Evolutionary conservation across 2,113 vertebrate species (phyloP).

Genomic region (Fulica atra): DNA sequence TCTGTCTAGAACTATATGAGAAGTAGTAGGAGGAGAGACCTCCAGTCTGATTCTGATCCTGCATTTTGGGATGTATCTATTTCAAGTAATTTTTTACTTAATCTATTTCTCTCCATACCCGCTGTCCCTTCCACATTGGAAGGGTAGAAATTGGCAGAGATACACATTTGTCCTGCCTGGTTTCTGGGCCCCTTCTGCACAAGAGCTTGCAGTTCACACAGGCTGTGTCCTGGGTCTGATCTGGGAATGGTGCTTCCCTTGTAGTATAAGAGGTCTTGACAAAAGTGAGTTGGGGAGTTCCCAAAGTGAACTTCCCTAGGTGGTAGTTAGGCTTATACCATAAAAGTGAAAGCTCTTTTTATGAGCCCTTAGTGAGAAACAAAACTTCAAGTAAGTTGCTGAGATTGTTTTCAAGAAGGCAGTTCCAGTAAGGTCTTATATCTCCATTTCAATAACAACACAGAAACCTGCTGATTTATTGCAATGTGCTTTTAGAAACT

Average conservation of each 20-base stretch:
- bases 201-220: neutral
- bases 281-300: neutral
- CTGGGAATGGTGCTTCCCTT: neutral
- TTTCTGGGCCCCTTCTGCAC: neutral
- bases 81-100: constrained; percentile 28
- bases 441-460: constrained; percentile 14
- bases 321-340: neutral
- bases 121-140: neutral
- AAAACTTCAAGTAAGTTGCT: neutral
- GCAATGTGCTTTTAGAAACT: constrained; percentile 28
- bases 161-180: neutral
- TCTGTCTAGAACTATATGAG: neutral
- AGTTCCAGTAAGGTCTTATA: neutral
- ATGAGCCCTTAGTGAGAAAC: constrained; percentile 1
- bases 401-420: neutral
- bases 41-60: constrained; percentile 39
- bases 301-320: neutral
- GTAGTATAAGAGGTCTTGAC: neutral
- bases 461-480: constrained; percentile 56
- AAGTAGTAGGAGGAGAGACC: neutral
- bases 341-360: neutral
- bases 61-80: neutral
- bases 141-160: neutral
- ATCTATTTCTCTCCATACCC: neutral
- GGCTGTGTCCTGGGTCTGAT: neutral